Evolutionary conservation across 2,888 invertebrate species (phyloP).

Genomic region (Plagodis dolabraria): DNA sequence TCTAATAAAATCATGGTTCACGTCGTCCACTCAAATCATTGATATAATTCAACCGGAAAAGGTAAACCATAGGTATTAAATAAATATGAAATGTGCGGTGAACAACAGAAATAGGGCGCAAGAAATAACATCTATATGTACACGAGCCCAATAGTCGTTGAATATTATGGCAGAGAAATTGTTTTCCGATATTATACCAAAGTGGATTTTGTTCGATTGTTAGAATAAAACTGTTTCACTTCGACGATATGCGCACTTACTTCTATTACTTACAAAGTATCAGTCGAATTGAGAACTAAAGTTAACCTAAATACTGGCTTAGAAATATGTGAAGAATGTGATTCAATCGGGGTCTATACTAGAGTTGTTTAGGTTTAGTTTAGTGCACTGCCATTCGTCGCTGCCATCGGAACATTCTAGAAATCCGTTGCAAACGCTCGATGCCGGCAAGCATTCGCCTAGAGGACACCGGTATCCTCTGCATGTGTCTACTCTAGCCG

Average conservation of each 20-base stretch:
- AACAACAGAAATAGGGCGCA: slow-evolving; percentile 55
- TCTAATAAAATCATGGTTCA: slow-evolving; percentile 62
- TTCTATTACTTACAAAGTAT: slow-evolving; percentile 76
- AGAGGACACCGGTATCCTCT: slow-evolving; percentile 90
- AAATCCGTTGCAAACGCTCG: slow-evolving; percentile 90
- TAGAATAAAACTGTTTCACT: slow-evolving; percentile 30
- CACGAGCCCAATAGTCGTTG: slow-evolving; percentile 57
- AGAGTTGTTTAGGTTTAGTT: slow-evolving; percentile 53
- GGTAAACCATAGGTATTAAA: slow-evolving; percentile 73
- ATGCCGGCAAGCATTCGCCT: slow-evolving; percentile 89
- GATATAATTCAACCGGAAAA: slow-evolving; percentile 77
- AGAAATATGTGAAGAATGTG: slow-evolving; percentile 46
- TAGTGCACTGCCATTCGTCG: slow-evolving; percentile 87
- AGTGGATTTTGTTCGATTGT: slow-evolving; percentile 20
- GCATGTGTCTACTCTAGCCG: slow-evolving; percentile 74
- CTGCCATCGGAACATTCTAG: slow-evolving; percentile 91
- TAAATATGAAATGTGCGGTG: slow-evolving; percentile 70
- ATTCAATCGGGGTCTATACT: slow-evolving; percentile 66
- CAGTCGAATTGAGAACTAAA: slow-evolving; percentile 74
- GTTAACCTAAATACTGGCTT: slow-evolving; percentile 71
- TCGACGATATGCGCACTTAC: slow-evolving; percentile 38
- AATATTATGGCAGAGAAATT: slow-evolving; percentile 49
- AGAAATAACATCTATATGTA: slow-evolving; percentile 69
- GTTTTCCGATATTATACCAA: slow-evolving; percentile 19
- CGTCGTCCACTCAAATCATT: slow-evolving; percentile 78